These are phyloP conservation scores for Plestiodon gilberti DNA, from an alignment of 2,113 vertebrate genomes.

Conservation along the genomic window DNA sequence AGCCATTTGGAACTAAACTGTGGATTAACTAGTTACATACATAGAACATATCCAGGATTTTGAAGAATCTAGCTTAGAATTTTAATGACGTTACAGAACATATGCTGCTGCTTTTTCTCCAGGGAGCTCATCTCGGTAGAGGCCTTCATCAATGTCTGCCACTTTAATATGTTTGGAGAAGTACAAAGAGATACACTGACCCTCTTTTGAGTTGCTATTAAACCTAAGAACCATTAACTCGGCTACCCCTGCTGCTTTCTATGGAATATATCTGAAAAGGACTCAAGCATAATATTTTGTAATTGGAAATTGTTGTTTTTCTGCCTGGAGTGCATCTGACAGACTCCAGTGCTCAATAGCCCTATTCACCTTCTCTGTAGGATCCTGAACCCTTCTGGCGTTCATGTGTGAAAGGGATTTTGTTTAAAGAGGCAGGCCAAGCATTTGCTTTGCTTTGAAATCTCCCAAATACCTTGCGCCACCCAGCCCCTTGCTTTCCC, in stretches of 20 bases:
- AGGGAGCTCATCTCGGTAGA: neutral
- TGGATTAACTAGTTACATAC: neutral
- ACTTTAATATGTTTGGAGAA: neutral
- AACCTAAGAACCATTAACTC: neutral
- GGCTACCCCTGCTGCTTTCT: neutral
- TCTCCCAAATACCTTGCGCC: neutral
- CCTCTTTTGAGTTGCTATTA: neutral
- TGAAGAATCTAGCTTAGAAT: neutral
- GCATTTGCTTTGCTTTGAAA: constrained; percentile 59
- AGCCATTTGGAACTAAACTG: neutral
- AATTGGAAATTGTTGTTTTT: neutral
- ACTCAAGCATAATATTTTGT: neutral
- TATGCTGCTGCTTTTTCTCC: neutral
- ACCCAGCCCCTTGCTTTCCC: neutral
- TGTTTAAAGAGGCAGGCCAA: constrained; percentile 67
- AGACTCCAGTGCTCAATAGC: constrained; percentile 62
- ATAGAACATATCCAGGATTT: neutral
- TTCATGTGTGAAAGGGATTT: constrained; percentile 70
- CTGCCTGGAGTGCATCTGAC: neutral
- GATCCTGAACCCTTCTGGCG: constrained; percentile 64
- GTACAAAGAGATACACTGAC: neutral
- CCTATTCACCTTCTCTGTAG: constrained; percentile 70
- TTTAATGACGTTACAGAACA: neutral
- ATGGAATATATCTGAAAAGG: neutral
- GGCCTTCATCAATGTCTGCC: neutral